Conservation (phyloP, 37 sponge, comb jelly and placozoan species). For the Diacarnus erythraeanus region DNA sequence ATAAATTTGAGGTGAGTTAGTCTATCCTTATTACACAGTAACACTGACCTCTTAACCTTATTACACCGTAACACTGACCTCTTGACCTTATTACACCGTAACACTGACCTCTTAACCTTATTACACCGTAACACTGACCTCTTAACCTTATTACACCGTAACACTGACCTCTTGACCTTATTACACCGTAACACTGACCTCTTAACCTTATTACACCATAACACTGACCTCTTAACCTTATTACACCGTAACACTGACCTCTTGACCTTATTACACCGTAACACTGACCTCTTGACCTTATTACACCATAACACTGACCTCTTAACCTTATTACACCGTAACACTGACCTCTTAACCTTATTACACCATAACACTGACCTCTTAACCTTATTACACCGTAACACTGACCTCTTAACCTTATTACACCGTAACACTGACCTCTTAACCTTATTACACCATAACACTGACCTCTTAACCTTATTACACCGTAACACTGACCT, state of each 20-base stretch:
- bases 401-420: not conserved
- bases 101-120: not conserved
- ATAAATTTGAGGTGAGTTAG: slow-evolving; percentile 60
- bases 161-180: not conserved
- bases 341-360: not conserved
- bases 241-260: no score
- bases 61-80: not conserved
- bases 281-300: not conserved
- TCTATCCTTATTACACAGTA: not conserved
- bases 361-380: no score
- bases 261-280: not conserved
- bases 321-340: not conserved
- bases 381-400: not conserved
- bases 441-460: not conserved
- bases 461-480: not conserved
- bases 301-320: no score
- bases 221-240: not conserved
- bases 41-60: not conserved
- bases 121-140: no score
- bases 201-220: not conserved
- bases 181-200: no score
- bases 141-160: not conserved
- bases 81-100: not conserved
- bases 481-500: no score
- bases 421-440: no score